A percentile compares a stretch with the other conserved stretches of the same genome.
Conservation (phyloP, 2,113 vertebrate species). For the Micronycteris hirsuta region DNA sequence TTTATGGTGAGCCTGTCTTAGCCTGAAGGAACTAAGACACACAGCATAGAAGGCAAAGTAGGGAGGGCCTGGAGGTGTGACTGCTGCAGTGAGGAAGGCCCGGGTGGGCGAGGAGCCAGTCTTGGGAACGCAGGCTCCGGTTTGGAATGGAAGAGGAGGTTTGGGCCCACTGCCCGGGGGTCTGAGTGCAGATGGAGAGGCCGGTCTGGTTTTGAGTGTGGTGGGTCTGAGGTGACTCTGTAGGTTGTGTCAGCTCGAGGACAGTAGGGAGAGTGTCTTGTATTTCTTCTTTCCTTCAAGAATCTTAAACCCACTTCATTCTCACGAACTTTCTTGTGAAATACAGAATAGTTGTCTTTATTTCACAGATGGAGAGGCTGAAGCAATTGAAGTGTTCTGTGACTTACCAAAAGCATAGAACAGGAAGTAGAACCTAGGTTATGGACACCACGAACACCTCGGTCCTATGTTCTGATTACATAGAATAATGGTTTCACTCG, state of each 20-base stretch:
- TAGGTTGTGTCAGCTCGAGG: neutral
- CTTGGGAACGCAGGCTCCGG: neutral
- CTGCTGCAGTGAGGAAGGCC: neutral
- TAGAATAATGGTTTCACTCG: neutral
- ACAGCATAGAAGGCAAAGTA: neutral
- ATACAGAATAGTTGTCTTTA: neutral
- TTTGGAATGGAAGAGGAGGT: neutral
- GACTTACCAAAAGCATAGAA: neutral
- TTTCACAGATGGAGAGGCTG: slow-evolving; percentile 12
- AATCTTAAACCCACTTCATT: neutral
- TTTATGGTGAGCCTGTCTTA: neutral
- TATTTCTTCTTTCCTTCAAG: neutral
- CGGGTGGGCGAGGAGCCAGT: neutral
- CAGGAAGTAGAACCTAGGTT: neutral
- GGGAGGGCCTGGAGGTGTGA: neutral
- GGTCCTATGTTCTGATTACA: neutral
- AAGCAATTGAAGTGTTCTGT: neutral
- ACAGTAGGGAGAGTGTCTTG: neutral
- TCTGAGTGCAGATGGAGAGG: neutral
- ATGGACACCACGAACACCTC: neutral
- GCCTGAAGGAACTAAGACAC: neutral
- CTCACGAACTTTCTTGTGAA: neutral
- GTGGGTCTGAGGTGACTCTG: neutral
- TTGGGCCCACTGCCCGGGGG: neutral
- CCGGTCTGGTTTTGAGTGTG: neutral